These are phyloP conservation scores for Cataglyphis hispanica DNA, from an alignment of 1,140 invertebrate genomes.

Conservation along the genomic window DNA sequence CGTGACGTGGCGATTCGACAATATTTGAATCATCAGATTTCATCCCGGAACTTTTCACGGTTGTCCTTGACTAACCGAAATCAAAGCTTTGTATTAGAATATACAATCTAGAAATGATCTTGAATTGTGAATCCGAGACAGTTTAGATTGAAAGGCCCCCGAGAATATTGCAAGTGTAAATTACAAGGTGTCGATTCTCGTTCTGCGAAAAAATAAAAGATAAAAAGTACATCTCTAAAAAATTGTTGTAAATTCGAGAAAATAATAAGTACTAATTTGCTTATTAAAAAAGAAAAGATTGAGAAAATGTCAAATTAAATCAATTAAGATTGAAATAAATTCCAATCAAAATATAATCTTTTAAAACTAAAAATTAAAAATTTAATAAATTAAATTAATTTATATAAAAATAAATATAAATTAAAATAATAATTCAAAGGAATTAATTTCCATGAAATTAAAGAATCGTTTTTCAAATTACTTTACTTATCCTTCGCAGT, in stretches of 20 bases:
- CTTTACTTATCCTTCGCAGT: not conserved
- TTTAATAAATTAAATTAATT: not conserved
- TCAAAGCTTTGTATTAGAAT: not conserved
- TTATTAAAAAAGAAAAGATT: not conserved
- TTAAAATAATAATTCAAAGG: not conserved
- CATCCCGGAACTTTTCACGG: not conserved
- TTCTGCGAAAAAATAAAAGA: not conserved
- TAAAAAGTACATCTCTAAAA: not conserved
- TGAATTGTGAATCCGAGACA: not conserved
- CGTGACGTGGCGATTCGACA: not conserved
- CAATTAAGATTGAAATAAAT: not conserved
- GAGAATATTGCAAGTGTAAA: not conserved
- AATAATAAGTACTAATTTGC: not conserved
- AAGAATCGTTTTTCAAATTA: not conserved
- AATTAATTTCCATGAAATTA: not conserved
- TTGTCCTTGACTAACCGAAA: not conserved
- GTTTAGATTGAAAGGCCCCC: not conserved
- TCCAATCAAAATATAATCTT: too few species aligned
- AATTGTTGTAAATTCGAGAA: not conserved
- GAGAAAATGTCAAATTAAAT: not conserved
- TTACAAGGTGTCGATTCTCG: not conserved
- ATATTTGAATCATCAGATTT: not conserved
- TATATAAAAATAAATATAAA: slow-evolving; percentile 1
- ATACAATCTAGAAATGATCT: not conserved
- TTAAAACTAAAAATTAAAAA: too few species aligned